Base-by-base conservation (phyloP, 2,113 vertebrate species). In the Antechinus stuartii region DNA sequence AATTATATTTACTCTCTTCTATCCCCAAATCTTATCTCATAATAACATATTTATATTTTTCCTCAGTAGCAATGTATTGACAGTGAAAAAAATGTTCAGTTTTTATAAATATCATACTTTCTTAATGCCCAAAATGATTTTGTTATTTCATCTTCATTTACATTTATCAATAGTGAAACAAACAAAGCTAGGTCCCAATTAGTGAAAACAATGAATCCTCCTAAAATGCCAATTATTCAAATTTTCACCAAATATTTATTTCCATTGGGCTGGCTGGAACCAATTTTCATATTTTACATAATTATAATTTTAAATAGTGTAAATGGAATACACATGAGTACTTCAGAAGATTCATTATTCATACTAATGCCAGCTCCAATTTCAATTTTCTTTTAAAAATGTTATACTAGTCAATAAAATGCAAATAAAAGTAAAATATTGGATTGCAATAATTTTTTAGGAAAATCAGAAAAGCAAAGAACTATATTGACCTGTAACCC, bases 391-490 rank as follows among this genome's bases (percentile, higher is more conserved):
- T 22, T 76, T 76, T 76, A n/a, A 76, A 76, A 76, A 76, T 19
- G 35, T 76, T 76, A n/a, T 76, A 35, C 5, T 76, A 12, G 35
- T n/a, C 3, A 76, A 16, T 76, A 76, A 76, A 76, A 76, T 22
- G n/a, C 19, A 76, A 5, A n/a, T 12, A 76, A n/a, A 76, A 19
- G 35, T n/a, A 76, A 76, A 76, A 76, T 76, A 76, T 22, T n/a
- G 1, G 35, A n/a, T 76, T n/a, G 19, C 35, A n/a, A 7, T n/a
- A 6, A 35, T 96, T 96, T 91, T 96, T 90, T 46, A 54, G 97
- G 93, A 52, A 91, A 57, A 84, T 89, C 24, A 93, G 89, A 96
- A 96, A 76, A 97, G 55, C 93, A 89, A 93, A 92, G 94, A 96
- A 96, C 91, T 96, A 89, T 91, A 35, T 57, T 92, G 90, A 12